Conservation (phyloP, 2,888 invertebrate genomes). For the Papilio protenor region DNA sequence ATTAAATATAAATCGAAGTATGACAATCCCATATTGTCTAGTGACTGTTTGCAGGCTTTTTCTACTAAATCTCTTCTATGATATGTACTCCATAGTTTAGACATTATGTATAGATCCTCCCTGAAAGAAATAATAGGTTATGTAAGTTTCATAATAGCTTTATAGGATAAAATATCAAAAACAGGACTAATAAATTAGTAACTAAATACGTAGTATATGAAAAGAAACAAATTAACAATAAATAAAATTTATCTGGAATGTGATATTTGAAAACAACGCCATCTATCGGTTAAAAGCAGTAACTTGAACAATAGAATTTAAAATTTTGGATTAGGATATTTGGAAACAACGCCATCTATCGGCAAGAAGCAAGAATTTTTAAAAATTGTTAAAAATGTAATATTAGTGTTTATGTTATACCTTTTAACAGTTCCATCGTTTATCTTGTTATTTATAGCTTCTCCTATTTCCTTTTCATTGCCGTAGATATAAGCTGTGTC, state of each 20-base stretch:
- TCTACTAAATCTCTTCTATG: slow-evolving; percentile 89
- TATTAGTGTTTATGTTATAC: slow-evolving; percentile 59
- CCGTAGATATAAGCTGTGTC: slow-evolving; percentile 86
- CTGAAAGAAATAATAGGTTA: slow-evolving; percentile 54
- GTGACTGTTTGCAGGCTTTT: slow-evolving; percentile 85
- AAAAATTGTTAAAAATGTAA: background rate
- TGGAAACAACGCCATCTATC: background rate
- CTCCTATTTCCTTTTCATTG: slow-evolving; percentile 81
- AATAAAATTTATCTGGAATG: too few species aligned
- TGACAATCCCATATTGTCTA: slow-evolving; percentile 86
- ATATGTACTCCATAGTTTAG: slow-evolving; percentile 89
- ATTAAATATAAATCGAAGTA: slow-evolving; percentile 93
- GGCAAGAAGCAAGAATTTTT: background rate
- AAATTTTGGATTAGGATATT: background rate
- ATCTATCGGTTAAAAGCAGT: too few species aligned
- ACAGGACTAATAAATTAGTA: too few species aligned
- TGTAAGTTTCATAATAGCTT: background rate
- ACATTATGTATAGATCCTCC: slow-evolving; percentile 88
- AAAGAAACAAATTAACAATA: too few species aligned
- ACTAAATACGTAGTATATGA: too few species aligned
- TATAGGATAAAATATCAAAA: too few species aligned
- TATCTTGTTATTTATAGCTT: slow-evolving; percentile 80
- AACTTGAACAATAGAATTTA: too few species aligned
- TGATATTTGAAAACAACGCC: too few species aligned
- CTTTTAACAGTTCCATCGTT: slow-evolving; percentile 80